Percentiles rank a stretch among this genome's conserved stretches.
phyloP scores from a whole-genome alignment of 1,140 invertebrate genomes.

The Berghia stephanieae region DNA sequence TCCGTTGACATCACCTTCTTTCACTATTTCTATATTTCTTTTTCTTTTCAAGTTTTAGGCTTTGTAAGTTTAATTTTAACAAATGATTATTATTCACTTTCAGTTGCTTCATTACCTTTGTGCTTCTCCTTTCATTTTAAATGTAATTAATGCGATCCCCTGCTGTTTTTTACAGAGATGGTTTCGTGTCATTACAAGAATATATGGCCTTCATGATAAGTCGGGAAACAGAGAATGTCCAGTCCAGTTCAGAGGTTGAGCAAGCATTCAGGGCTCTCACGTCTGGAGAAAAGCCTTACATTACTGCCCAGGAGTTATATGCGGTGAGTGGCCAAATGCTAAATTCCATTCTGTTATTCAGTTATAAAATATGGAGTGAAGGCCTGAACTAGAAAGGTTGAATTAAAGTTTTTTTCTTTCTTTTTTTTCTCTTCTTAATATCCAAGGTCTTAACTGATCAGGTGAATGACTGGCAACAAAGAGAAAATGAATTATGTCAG shows the following conservation, averaged over 20 bases:
- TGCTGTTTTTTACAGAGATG: conserved; percentile 69
- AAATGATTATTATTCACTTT: no score
- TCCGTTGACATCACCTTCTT: background rate
- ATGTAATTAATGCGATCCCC: no score
- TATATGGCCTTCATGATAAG: conserved; percentile 99
- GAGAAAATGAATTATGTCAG: background rate
- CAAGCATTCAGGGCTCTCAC: conserved; percentile 99
- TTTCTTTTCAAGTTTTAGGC: background rate
- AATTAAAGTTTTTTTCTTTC: background rate
- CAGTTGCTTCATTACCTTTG: no score
- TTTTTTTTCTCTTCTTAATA: background rate
- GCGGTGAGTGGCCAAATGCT: conserved; percentile 80
- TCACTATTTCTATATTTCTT: background rate
- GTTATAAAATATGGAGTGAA: no score
- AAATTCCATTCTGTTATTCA: no score
- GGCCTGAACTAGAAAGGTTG: no score
- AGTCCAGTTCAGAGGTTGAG: conserved; percentile 98
- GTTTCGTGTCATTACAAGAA: conserved; percentile 97
- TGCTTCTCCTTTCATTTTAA: no score
- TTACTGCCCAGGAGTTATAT: conserved; percentile 98
- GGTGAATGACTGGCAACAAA: background rate
- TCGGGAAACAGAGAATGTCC: conserved; percentile 99
- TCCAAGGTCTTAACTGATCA: background rate
- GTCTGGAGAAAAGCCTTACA: conserved; percentile 94
- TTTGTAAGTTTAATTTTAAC: background rate